These are phyloP conservation scores for Antedon bifida DNA, from an alignment of 35 echinoderm and acorn worm species.

Conservation along the genomic window DNA sequence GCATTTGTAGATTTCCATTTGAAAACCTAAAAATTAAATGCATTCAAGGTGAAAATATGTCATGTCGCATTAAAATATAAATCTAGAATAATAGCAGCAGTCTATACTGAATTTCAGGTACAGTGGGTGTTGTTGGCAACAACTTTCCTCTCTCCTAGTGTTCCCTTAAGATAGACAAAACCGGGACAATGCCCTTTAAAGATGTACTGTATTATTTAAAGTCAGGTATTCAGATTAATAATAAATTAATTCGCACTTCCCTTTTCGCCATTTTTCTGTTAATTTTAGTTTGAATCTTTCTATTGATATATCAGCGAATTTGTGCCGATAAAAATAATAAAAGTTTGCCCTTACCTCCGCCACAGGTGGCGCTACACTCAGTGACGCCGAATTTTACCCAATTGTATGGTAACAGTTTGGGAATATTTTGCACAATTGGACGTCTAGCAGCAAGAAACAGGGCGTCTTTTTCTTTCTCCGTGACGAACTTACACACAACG, in stretches of 20 bases:
- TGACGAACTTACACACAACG: neutral
- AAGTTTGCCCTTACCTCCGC: neutral
- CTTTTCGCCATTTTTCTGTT: no score
- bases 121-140: no score
- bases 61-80: neutral
- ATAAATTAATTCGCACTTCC: no score
- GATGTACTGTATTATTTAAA: no score
- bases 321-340: no score
- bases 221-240: no score
- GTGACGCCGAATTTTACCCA: neutral
- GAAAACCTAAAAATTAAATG: neutral
- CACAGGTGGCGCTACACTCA: neutral
- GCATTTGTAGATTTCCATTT: neutral
- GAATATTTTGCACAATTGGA: neutral
- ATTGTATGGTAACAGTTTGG: neutral
- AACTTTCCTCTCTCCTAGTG: no score
- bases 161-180: no score
- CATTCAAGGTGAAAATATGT: neutral
- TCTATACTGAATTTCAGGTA: no score
- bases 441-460: neutral
- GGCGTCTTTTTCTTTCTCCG: neutral
- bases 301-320: no score
- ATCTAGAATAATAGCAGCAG: neutral
- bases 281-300: no score
- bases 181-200: no score